These are phyloP conservation scores for Apogon talboti DNA, from an alignment of 2,797 vertebrate species.

Conservation along the genomic window DNA sequence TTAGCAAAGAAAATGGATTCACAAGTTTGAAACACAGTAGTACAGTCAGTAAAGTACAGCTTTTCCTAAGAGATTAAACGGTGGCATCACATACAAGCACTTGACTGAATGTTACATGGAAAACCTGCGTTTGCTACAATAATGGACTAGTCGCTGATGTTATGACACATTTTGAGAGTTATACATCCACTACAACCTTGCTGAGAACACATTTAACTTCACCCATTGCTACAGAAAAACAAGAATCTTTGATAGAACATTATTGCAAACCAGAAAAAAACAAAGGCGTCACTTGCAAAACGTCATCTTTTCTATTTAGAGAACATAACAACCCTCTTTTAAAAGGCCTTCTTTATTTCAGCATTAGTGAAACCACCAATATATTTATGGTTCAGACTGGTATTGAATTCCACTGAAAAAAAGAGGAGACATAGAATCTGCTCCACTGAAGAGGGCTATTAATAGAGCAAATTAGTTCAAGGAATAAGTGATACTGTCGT, in stretches of 20 bases:
- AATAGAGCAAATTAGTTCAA: not conserved
- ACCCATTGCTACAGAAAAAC: constrained; percentile 7
- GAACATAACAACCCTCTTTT: not conserved
- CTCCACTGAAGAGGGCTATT: constrained; percentile 1
- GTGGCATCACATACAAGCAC: not conserved
- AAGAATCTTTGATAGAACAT: not conserved
- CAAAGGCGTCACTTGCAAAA: constrained; percentile 1
- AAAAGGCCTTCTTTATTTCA: constrained; percentile 23
- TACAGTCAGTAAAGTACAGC: not conserved
- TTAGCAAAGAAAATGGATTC: constrained; percentile 8
- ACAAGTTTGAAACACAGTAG: constrained; percentile 10
- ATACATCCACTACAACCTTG: constrained; percentile 1
- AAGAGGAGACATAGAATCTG: constrained; percentile 4
- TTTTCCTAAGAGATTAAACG: constrained; percentile 2
- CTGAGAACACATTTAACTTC: constrained; percentile 17
- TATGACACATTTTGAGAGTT: not conserved
- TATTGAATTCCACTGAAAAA: constrained; percentile 4
- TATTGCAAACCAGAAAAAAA: constrained; percentile 5
- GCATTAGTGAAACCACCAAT: constrained; percentile 41
- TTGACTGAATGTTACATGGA: not conserved
- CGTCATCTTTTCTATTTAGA: not conserved
- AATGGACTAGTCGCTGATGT: constrained; percentile 9
- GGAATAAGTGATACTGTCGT: not conserved
- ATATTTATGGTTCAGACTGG: not conserved
- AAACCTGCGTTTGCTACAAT: not conserved